Percentiles rank a stretch among this genome's conserved stretches.
Conservation (phyloP, 2,797 vertebrate genomes). For the Myripristis murdjan region DNA sequence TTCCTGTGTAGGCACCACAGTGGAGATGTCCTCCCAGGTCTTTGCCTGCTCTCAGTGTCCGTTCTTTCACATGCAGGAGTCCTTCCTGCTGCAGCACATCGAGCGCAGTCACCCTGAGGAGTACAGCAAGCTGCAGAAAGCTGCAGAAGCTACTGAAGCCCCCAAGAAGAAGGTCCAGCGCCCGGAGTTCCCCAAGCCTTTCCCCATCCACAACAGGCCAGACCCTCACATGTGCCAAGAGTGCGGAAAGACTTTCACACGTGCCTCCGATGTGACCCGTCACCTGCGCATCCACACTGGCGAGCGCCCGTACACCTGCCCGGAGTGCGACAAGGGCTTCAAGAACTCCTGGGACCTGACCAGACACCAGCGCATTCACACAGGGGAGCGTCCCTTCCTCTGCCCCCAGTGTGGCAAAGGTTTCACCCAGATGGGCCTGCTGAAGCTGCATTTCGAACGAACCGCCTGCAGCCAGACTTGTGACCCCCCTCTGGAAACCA, state of each 20-base stretch:
- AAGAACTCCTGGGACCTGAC: constrained; percentile 77
- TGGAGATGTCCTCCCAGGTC: constrained; percentile 78
- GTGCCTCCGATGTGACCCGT: constrained; percentile 70
- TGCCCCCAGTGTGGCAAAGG: constrained; percentile 73
- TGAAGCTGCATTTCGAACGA: constrained; percentile 69
- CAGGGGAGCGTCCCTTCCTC: constrained; percentile 71
- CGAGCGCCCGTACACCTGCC: constrained; percentile 68
- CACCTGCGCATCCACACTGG: constrained; percentile 75
- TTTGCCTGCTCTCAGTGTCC: constrained; percentile 75
- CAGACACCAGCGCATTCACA: constrained; percentile 74
- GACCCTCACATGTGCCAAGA: constrained; percentile 69
- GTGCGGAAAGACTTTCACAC: constrained; percentile 70
- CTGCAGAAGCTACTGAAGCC: constrained; percentile 1
- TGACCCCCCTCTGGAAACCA: constrained; percentile 50
- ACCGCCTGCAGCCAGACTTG: constrained; percentile 59
- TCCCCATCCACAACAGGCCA: constrained; percentile 69
- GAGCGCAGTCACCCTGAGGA: constrained; percentile 70
- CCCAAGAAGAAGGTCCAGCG: constrained; percentile 43
- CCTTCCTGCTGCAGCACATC: constrained; percentile 72
- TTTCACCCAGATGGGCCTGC: constrained; percentile 75
- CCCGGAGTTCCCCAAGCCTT: constrained; percentile 68
- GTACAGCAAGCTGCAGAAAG: constrained; percentile 54
- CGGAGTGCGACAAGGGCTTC: constrained; percentile 69
- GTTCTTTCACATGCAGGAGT: constrained; percentile 79
- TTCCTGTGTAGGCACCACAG: constrained; percentile 56